phyloP scores from a whole-genome alignment of 2,888 invertebrate species.

The Ceratothoa steindachneri region DNA sequence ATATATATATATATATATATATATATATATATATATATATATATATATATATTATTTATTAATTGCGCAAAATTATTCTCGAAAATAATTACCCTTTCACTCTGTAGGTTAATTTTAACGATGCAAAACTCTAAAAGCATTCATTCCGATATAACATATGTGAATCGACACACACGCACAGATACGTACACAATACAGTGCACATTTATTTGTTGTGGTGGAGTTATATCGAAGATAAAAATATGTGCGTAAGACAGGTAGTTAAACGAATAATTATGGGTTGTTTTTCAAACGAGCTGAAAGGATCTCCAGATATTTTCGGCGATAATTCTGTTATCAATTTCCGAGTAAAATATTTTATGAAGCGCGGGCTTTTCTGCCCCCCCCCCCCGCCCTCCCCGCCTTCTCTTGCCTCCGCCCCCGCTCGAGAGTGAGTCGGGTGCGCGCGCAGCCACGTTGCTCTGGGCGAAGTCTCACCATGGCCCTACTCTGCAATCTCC shows the following conservation, averaged over 20 bases:
- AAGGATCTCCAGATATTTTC: background rate
- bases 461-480: too few species aligned
- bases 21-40: too few species aligned
- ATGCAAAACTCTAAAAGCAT: too few species aligned
- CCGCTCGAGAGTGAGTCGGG: too few species aligned
- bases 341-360: background rate
- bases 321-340: background rate
- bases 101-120: background rate
- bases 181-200: background rate
- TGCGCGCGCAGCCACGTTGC: too few species aligned
- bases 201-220: background rate
- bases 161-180: background rate
- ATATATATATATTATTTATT: too few species aligned
- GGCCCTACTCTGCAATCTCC: too few species aligned
- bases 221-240: background rate
- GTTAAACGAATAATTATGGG: background rate
- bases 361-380: background rate
- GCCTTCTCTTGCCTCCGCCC: too few species aligned
- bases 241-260: background rate
- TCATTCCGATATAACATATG: background rate
- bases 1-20: too few species aligned
- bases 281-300: background rate
- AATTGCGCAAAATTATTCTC: too few species aligned
- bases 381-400: background rate
- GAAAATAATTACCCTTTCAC: background rate